Percentiles rank a stretch among this genome's conserved stretches.
Evolutionary conservation across 2,113 vertebrate species (phyloP).

Genomic region (Ciconia maguari): DNA sequence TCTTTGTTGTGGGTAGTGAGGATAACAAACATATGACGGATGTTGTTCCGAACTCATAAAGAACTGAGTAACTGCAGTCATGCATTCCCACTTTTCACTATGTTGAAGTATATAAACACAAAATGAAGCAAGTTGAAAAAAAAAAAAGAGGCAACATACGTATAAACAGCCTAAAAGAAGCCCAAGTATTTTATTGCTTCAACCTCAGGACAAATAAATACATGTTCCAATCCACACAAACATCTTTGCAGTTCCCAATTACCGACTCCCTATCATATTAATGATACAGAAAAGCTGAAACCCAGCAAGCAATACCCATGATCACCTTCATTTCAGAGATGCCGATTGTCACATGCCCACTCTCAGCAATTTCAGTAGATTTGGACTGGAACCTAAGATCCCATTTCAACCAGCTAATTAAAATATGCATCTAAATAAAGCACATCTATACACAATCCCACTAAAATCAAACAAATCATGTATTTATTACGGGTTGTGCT

Average conservation of each 20-base stretch:
- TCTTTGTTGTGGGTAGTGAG: rapidly evolving
- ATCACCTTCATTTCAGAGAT: background rate
- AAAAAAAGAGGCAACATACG: background rate
- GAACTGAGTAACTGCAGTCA: background rate
- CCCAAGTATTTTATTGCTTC: background rate
- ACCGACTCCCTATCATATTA: background rate
- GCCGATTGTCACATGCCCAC: rapidly evolving
- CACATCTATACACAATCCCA: background rate
- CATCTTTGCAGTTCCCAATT: rapidly evolving
- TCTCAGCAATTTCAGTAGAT: background rate
- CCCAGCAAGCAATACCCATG: background rate
- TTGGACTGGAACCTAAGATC: background rate
- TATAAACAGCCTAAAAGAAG: background rate
- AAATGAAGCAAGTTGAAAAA: background rate
- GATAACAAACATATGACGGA: background rate
- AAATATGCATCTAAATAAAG: background rate
- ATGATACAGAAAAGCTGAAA: background rate
- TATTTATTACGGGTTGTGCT: background rate
- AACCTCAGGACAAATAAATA: background rate
- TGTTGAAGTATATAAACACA: rapidly evolving
- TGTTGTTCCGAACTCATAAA: background rate
- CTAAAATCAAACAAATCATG: rapidly evolving
- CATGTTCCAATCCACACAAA: background rate
- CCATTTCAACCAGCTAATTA: background rate
- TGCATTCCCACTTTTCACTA: background rate